Conservation (phyloP, 2,113 vertebrate species). For the Zosterops japonicus region DNA sequence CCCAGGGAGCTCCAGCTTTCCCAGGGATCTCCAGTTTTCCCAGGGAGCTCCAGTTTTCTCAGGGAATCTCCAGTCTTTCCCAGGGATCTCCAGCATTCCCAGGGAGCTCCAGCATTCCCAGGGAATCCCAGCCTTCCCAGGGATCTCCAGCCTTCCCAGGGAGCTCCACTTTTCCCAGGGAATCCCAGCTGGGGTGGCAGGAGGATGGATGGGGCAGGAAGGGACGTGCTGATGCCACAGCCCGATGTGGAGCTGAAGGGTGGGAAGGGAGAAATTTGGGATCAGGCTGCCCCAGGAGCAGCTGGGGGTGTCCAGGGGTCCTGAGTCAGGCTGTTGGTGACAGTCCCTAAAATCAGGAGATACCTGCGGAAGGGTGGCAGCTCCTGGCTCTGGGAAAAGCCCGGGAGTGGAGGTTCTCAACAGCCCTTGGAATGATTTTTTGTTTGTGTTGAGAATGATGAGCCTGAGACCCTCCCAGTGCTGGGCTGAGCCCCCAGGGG, state of each 20-base stretch:
- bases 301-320: background rate
- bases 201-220: background rate
- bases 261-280: background rate
- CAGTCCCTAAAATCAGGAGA: background rate
- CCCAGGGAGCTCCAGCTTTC: background rate
- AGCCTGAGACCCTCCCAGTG: background rate
- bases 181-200: background rate
- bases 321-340: background rate
- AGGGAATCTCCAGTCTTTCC: background rate
- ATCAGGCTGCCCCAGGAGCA: background rate
- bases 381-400: background rate
- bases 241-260: background rate
- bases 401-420: fast-evolving
- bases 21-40: background rate
- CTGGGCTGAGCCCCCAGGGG: background rate
- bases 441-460: background rate
- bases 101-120: background rate
- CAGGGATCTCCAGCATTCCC: background rate
- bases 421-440: background rate
- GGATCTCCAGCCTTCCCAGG: background rate
- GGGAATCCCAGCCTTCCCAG: too few relatives aligned
- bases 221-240: background rate
- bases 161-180: background rate
- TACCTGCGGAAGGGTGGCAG: background rate
- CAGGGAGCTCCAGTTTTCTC: background rate